Percentiles rank a stretch among this genome's conserved stretches.
phyloP scores from a whole-genome alignment of 1,140 invertebrate genomes.

The Drosophila persimilis region DNA sequence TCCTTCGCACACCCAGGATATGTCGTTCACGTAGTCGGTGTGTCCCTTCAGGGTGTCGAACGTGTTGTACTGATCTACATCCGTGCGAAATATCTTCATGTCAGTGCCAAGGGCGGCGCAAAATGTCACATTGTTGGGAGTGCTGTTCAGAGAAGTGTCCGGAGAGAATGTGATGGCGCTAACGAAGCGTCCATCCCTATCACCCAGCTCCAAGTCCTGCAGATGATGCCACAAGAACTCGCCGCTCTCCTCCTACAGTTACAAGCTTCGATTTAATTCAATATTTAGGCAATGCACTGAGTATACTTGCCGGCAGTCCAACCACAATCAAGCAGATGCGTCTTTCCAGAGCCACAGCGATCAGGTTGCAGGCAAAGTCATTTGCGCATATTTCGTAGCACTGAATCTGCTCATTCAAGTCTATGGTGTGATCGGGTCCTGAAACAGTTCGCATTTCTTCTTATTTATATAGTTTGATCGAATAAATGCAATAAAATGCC shows the following conservation, averaged over 20 bases:
- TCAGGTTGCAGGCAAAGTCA: constrained; percentile 73
- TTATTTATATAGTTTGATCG: neutral
- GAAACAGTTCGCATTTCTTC: constrained; percentile 37
- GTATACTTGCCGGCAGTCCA: constrained; percentile 63
- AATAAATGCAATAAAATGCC: constrained; percentile 19
- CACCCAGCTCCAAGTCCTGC: constrained; percentile 84
- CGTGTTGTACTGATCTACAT: constrained; percentile 84
- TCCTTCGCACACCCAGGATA: constrained; percentile 88
- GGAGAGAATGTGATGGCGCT: constrained; percentile 86
- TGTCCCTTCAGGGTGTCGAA: constrained; percentile 84
- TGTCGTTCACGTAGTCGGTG: constrained; percentile 88
- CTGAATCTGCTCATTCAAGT: constrained; percentile 51
- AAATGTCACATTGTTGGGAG: constrained; percentile 86
- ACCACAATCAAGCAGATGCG: constrained; percentile 61
- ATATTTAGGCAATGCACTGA: neutral
- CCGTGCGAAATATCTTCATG: constrained; percentile 85
- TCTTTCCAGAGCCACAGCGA: constrained; percentile 60
- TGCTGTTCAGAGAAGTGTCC: constrained; percentile 85
- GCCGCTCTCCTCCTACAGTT: constrained; percentile 64
- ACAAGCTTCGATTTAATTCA: neutral
- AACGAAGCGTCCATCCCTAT: constrained; percentile 62
- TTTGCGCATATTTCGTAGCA: constrained; percentile 69
- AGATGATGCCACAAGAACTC: constrained; percentile 69
- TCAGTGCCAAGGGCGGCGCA: constrained; percentile 85
- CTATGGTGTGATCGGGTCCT: constrained; percentile 51